phyloP scores from a whole-genome alignment of 2,113 vertebrate species.

The Nansenia antarctica region DNA sequence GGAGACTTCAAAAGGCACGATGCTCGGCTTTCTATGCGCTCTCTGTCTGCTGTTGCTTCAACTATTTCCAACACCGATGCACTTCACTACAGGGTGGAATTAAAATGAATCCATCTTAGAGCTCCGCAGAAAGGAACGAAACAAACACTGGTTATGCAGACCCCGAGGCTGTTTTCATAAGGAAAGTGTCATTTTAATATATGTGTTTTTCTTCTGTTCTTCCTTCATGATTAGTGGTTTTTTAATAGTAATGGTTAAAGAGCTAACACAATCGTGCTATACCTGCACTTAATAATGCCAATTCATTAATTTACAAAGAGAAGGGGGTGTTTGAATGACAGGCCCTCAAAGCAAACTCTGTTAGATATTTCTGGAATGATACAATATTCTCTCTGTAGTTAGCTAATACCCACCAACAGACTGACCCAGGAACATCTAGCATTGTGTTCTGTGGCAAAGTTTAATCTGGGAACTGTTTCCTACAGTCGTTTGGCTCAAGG shows the following conservation, averaged over 20 bases:
- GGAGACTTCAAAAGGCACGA: neutral
- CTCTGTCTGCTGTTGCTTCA: neutral
- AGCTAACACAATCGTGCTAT: conserved; percentile 26
- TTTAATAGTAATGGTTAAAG: conserved; percentile 41
- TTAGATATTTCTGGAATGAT: neutral
- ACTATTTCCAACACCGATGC: neutral
- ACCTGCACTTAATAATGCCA: conserved; percentile 37
- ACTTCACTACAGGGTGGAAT: neutral
- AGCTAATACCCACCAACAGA: neutral
- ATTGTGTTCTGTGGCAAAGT: too few relatives aligned
- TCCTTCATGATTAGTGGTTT: conserved; percentile 49
- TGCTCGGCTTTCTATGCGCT: neutral
- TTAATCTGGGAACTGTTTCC: too few relatives aligned
- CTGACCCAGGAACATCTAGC: neutral
- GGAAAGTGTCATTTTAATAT: conserved; percentile 50
- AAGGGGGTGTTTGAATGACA: neutral
- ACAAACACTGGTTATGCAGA: conserved; percentile 37
- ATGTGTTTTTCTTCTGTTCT: conserved; percentile 46
- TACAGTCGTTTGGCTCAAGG: too few relatives aligned
- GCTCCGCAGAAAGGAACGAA: conserved; percentile 20
- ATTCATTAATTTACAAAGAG: conserved; percentile 36
- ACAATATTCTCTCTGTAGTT: neutral
- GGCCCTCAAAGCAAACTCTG: conserved; percentile 4
- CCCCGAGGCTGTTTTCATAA: conserved; percentile 56
- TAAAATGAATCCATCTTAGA: conserved; percentile 14